Evolutionary conservation across 2,113 vertebrate genomes (phyloP), one percentile per base, ranked within the genome.

Genomic region (Scomber scombrus): DNA sequence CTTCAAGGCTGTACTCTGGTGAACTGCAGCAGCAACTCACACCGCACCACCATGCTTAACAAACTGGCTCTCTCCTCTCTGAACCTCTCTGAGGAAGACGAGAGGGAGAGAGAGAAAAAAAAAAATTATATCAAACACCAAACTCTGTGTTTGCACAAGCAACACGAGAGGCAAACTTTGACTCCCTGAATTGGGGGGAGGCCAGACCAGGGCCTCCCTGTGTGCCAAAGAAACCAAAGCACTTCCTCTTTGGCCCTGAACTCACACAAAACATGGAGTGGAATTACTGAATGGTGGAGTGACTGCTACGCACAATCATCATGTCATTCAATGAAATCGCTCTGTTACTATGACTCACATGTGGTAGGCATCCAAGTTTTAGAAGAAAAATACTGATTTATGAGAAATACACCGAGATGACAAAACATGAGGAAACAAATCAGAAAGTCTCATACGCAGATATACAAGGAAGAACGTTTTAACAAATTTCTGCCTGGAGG

Each of bases 111-210:
- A 52, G 23, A 26, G 23, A 26, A 3, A n/a, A 74, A 78, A 45
- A 77, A 75, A 81, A 75, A 66, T 18, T 61, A 84, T 62, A 91
- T 91, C 80, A 86, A 91, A 91, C 86, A 85, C 71, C 75, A 86
- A 88, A 84, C 80, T 76, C 75, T 72, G 67, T 91, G 85, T 93
- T 93, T 93, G 90, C 89, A 89, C 78, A 89, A 85, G 89, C 81
- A 90, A 92, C 89, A 91, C 75, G 84, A 92, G 93, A 93, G 85
- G 88, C 86, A 91, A 89, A 92, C 89, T 91, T 85, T 92, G 87
- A 89, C 88, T 91, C 83, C 80, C 73, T 80, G 62, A 85, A 80
- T 73, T 84, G 72, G 76, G 79, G 80, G 71, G 66, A 68, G 68
- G 74, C 72, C 89, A 90, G 85, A 85, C 82, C 58, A 75, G 90